These are phyloP conservation scores for Glaucopsyche alexis DNA, from an alignment of 2,888 invertebrate species.

Conservation along the genomic window DNA sequence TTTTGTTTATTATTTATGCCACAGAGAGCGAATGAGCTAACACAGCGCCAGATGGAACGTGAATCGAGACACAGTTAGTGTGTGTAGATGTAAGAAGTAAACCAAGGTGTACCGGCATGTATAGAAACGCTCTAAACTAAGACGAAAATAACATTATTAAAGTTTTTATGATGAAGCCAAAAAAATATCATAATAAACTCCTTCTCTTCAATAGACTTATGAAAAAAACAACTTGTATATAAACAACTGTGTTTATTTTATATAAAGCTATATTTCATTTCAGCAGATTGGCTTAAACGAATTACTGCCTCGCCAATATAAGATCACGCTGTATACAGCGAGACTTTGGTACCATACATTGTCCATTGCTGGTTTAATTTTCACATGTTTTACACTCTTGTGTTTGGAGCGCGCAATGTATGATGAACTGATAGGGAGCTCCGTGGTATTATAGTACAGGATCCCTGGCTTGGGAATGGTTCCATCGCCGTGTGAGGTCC, in stretches of 20 bases:
- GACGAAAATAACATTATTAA: too few relatives aligned
- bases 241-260: constrained; percentile 14
- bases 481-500: constrained; percentile 20
- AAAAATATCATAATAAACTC: background rate
- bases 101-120: too few relatives aligned
- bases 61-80: too few relatives aligned
- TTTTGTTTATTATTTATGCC: too few relatives aligned
- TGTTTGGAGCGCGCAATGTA: background rate
- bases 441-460: background rate
- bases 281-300: constrained; percentile 26
- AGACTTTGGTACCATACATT: background rate
- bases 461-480: background rate
- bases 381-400: background rate
- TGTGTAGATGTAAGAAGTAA: too few relatives aligned
- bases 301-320: constrained; percentile 22
- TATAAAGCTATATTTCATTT: constrained; percentile 26
- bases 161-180: background rate
- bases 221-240: constrained; percentile 15
- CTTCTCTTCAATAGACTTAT: background rate
- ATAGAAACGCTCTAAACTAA: too few relatives aligned
- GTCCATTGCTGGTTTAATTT: background rate
- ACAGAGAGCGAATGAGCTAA: too few relatives aligned
- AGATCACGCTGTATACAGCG: background rate
- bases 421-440: background rate
- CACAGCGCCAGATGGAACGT: too few relatives aligned